These are phyloP conservation scores for Polydesmus complanatus DNA, from an alignment of 2,888 invertebrate species.

Conservation along the genomic window DNA sequence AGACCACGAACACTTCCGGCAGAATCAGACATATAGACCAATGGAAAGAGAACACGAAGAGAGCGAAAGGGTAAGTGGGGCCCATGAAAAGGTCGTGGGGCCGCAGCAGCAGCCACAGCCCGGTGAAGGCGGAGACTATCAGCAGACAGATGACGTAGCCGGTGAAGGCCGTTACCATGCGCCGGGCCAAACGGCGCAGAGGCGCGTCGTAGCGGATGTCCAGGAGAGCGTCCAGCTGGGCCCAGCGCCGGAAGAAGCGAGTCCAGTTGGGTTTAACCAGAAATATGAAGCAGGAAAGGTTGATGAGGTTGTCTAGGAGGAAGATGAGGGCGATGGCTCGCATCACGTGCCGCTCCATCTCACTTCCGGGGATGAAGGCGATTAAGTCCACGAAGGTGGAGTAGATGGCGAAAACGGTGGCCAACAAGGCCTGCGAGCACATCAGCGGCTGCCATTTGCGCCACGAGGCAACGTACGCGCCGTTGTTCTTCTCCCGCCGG, in stretches of 20 bases:
- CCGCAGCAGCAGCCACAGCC: not conserved
- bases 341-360: not conserved
- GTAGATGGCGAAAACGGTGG: not conserved
- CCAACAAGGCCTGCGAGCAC: not conserved
- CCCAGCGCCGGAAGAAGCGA: not conserved
- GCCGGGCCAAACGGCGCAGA: not conserved
- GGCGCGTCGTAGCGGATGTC: not conserved
- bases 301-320: not conserved
- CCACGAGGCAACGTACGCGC: not conserved
- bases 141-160: not conserved
- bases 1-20: not conserved
- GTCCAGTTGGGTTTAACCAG: not conserved
- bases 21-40: not conserved
- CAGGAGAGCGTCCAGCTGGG: not conserved
- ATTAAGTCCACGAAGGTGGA: too few relatives aligned
- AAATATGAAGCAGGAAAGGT: not conserved
- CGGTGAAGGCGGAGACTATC: not conserved
- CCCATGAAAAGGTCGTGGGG: not conserved
- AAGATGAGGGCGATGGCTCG: not conserved
- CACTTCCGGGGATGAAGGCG: not conserved
- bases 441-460: not conserved
- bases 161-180: not conserved
- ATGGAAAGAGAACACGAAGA: not conserved
- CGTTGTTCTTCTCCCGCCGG: not conserved
- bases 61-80: not conserved